Percentiles rank a stretch among this genome's conserved stretches.
These are phyloP conservation scores for Daphoenositta chrysoptera DNA, from an alignment of 2,113 vertebrate genomes.

Conservation along the genomic window DNA sequence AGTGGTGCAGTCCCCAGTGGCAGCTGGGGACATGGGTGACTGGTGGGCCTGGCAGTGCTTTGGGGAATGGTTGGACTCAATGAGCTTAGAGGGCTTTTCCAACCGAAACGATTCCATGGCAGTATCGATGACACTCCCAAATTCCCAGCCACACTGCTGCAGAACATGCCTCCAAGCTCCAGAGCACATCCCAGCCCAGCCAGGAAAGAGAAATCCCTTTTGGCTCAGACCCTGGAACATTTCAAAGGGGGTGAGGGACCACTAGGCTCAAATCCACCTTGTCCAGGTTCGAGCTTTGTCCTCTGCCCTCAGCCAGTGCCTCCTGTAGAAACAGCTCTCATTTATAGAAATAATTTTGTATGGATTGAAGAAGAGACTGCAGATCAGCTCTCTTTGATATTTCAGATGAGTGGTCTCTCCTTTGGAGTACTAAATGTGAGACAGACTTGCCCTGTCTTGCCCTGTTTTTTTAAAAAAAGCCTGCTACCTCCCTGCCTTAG, in stretches of 20 bases:
- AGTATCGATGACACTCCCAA: fast-evolving
- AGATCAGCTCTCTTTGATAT: not conserved
- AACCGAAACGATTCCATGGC: not conserved
- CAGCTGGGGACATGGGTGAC: not conserved
- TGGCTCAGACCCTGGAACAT: not conserved
- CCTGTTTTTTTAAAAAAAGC: not conserved
- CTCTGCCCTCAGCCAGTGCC: not conserved
- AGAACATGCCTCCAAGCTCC: not conserved
- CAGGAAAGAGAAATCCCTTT: not conserved
- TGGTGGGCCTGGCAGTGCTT: not conserved
- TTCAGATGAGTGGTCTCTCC: not conserved
- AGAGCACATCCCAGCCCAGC: not conserved
- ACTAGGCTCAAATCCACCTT: not conserved
- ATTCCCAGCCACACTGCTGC: not conserved
- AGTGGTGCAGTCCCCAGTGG: not conserved
- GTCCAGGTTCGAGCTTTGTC: not conserved
- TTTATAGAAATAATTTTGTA: not conserved
- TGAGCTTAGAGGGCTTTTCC: not conserved
- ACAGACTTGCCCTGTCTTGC: not conserved
- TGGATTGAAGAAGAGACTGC: not conserved
- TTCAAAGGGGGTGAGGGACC: not conserved
- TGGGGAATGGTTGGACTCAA: fast-evolving
- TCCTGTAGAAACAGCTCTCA: not conserved
- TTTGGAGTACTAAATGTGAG: not conserved
- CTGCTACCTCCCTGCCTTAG: fast-evolving